Evolutionary conservation across 2,888 invertebrate species (phyloP).

Genomic region (Aromia moschata): DNA sequence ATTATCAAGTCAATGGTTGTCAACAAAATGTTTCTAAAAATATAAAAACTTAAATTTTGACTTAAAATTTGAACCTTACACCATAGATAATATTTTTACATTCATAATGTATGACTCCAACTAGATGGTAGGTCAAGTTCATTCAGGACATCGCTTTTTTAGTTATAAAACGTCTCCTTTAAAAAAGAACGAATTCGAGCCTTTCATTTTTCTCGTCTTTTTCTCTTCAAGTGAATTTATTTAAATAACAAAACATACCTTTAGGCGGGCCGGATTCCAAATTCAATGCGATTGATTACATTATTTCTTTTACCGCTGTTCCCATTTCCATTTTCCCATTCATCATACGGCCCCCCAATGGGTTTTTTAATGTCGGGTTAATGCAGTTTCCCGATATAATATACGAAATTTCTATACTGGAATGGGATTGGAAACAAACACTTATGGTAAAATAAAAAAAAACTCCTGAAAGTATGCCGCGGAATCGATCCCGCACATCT

Average conservation of each 20-base stretch:
- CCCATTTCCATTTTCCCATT: conserved; percentile 14
- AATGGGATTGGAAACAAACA: no score
- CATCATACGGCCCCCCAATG: conserved; percentile 16
- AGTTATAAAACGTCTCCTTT: neutral
- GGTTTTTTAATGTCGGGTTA: conserved; percentile 15
- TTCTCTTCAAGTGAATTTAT: conserved; percentile 10
- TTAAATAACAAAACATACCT: conserved; percentile 16
- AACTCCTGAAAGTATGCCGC: no score
- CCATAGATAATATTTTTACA: no score
- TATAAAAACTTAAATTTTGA: no score
- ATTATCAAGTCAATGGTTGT: no score
- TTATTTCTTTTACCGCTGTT: conserved; percentile 17
- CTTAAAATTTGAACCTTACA: no score
- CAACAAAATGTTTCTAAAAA: no score
- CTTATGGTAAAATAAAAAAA: no score
- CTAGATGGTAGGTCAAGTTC: neutral
- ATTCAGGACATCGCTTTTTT: neutral
- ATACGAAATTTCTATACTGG: conserved; percentile 16
- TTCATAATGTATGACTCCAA: no score
- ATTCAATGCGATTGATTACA: conserved; percentile 21
- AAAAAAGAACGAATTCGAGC: conserved; percentile 5
- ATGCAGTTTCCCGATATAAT: conserved; percentile 11
- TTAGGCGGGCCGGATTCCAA: conserved; percentile 4
- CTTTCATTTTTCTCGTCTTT: conserved; percentile 8
- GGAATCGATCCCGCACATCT: no score